Evolutionary conservation across 2,113 vertebrate genomes (phyloP).

Genomic region (Numida meleagris): DNA sequence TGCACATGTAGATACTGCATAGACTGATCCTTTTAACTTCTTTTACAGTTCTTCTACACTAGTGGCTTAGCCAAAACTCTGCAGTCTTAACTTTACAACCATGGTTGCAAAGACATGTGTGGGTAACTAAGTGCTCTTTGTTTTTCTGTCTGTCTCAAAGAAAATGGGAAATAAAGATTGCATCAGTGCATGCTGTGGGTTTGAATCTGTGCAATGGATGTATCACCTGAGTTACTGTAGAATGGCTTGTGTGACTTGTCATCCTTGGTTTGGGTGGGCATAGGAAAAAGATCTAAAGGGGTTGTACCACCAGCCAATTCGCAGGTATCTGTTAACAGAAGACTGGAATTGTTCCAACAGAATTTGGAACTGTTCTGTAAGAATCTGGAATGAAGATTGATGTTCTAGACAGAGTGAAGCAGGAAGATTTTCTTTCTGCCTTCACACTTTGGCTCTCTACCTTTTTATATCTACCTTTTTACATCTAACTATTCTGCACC

Average conservation of each 20-base stretch:
- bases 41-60: not conserved
- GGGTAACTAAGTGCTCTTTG: not conserved
- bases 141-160: not conserved
- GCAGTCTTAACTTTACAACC: not conserved
- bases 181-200: not conserved
- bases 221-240: not conserved
- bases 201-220: not conserved
- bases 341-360: no score
- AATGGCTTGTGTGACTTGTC: not conserved
- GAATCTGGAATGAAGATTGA: not conserved
- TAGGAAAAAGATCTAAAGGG: not conserved
- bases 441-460: not conserved
- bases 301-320: not conserved
- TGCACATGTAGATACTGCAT: not conserved
- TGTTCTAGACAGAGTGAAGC: not conserved
- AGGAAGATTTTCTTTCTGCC: not conserved
- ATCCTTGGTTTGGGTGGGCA: not conserved
- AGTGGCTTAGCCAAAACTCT: not conserved
- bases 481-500: not conserved
- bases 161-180: not conserved
- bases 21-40: not conserved
- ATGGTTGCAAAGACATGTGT: not conserved
- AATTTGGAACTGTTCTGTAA: not conserved
- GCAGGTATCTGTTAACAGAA: not conserved
- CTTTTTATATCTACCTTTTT: not conserved